Conservation (phyloP, 1,140 invertebrate genomes). For the Papilio polytes region DNA sequence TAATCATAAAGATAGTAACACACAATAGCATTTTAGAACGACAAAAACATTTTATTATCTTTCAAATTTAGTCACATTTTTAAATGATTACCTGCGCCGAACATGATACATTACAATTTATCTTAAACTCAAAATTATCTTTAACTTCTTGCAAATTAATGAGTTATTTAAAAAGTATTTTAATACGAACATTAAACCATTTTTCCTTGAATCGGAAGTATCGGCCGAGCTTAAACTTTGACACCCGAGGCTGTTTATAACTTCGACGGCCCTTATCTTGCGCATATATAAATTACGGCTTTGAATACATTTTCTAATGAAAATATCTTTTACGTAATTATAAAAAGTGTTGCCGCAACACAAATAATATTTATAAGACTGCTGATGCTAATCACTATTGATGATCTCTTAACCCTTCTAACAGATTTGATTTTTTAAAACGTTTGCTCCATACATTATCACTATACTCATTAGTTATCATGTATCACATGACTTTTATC, state of each 20-base stretch:
- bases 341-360: not conserved
- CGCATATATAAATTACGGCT: slow-evolving; percentile 22
- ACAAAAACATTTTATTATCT: not conserved
- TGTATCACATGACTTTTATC: not conserved
- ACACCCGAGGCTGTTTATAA: slow-evolving; percentile 22
- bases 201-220: slow-evolving; percentile 11
- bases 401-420: slow-evolving; percentile 14
- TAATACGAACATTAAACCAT: slow-evolving; percentile 19
- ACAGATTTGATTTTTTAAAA: slow-evolving; percentile 21
- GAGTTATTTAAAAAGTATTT: slow-evolving; percentile 22
- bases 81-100: not conserved
- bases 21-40: not conserved
- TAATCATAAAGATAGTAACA: not conserved
- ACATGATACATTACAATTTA: not conserved
- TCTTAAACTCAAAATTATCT: not conserved
- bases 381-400: slow-evolving; percentile 11
- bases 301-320: slow-evolving; percentile 21
- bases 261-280: slow-evolving; percentile 26
- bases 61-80: not conserved
- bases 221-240: slow-evolving; percentile 26
- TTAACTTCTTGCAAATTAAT: slow-evolving; percentile 1
- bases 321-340: slow-evolving; percentile 24
- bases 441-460: slow-evolving; percentile 25
- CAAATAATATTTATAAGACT: slow-evolving; percentile 2
- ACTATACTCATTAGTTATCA: slow-evolving; percentile 4